phyloP scores from a whole-genome alignment of 1,140 invertebrate species.

The Pseudomyrmex cubaensis region DNA sequence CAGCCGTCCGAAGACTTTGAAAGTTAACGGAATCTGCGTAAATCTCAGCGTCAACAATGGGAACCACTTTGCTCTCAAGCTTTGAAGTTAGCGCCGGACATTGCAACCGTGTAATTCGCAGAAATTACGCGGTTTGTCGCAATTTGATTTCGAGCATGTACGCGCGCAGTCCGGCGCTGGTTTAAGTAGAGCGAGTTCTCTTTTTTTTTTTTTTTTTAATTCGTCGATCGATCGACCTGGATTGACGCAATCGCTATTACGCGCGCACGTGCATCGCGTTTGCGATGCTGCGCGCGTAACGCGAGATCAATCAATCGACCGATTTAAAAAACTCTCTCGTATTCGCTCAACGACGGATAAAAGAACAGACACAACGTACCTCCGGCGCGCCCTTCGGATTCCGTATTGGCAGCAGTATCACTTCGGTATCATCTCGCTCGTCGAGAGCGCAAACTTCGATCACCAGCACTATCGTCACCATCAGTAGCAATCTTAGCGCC shows the following conservation, averaged over 20 bases:
- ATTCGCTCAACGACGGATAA: not conserved
- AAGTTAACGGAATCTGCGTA: conserved; percentile 78
- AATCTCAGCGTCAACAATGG: not conserved
- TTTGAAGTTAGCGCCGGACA: too few species aligned
- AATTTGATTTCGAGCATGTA: too few species aligned
- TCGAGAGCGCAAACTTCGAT: not conserved
- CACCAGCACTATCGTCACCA: conserved; percentile 53
- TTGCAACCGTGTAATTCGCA: too few species aligned
- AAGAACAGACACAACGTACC: conserved; percentile 42
- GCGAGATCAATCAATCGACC: conserved; percentile 6
- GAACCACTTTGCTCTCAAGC: too few species aligned
- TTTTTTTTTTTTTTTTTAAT: too few species aligned
- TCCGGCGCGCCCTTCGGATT: conserved; percentile 51
- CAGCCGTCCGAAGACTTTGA: conserved; percentile 78
- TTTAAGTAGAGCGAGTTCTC: too few species aligned
- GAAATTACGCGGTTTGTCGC: too few species aligned
- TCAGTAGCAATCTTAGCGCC: conserved; percentile 30
- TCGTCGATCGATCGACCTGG: too few species aligned
- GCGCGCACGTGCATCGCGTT: too few species aligned
- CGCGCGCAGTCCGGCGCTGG: too few species aligned
- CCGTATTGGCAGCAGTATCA: conserved; percentile 72
- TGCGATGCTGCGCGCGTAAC: too few species aligned
- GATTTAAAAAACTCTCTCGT: not conserved
- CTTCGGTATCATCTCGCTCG: conserved; percentile 55
- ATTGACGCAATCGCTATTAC: too few species aligned